Percentiles rank a stretch among this genome's conserved stretches.
phyloP scores from a whole-genome alignment of 1,140 invertebrate genomes.

The Coelopa frigida region DNA sequence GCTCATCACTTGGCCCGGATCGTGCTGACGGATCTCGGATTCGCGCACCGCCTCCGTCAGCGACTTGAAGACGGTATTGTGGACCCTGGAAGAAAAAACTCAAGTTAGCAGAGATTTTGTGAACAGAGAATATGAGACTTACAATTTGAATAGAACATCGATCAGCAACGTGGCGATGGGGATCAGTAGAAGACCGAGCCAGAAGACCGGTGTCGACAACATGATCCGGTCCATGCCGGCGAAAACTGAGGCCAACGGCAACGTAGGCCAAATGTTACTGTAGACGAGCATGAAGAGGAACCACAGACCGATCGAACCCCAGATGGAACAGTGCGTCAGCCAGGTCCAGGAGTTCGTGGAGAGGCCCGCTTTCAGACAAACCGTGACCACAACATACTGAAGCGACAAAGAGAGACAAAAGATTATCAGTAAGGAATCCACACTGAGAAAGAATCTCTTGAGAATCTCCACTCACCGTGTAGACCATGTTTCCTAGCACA shows the following conservation, averaged over 20 bases:
- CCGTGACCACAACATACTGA: slow-evolving; percentile 94
- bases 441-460: too few species aligned
- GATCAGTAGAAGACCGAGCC: slow-evolving; percentile 89
- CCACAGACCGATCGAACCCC: slow-evolving; percentile 93
- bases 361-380: slow-evolving; percentile 94
- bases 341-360: slow-evolving; percentile 96
- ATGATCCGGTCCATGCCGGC: slow-evolving; percentile 85
- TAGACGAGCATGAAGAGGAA: slow-evolving; percentile 88
- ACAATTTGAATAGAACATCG: slow-evolving; percentile 87
- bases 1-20: slow-evolving; percentile 66
- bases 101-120: too few species aligned
- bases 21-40: slow-evolving; percentile 78
- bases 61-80: slow-evolving; percentile 78
- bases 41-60: slow-evolving; percentile 82
- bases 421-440: neutral
- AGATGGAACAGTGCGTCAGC: slow-evolving; percentile 92
- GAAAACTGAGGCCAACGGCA: slow-evolving; percentile 90
- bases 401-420: slow-evolving; percentile 16
- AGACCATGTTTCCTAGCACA: slow-evolving; percentile 92
- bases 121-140: too few species aligned
- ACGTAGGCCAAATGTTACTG: slow-evolving; percentile 81
- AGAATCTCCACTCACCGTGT: slow-evolving; percentile 70
- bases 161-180: slow-evolving; percentile 78
- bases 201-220: slow-evolving; percentile 84
- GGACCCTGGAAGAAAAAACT: slow-evolving; percentile 56